phyloP scores from a whole-genome alignment of 2,797 vertebrate species.

The Falco novaeseelandiae region DNA sequence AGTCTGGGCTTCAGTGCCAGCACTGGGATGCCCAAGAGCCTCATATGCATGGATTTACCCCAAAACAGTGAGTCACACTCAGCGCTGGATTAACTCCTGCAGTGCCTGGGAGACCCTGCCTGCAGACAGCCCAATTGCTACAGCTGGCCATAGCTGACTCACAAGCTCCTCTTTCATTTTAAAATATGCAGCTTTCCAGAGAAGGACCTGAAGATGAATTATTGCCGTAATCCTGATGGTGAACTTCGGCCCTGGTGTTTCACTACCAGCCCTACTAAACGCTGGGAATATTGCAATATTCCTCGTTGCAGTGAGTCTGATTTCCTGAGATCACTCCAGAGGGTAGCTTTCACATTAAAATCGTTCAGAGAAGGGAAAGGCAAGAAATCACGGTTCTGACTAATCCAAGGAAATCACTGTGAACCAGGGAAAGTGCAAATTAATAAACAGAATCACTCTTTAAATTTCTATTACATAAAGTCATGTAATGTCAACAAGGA shows the following conservation, averaged over 20 bases:
- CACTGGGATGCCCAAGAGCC: conserved; percentile 89
- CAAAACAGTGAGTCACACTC: conserved; percentile 78
- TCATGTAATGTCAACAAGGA: not conserved
- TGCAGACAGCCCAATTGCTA: not conserved
- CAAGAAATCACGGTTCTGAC: not conserved
- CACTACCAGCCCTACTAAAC: conserved; percentile 82
- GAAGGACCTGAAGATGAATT: conserved; percentile 90
- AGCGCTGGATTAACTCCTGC: not conserved
- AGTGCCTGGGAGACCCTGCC: not conserved
- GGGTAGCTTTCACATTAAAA: not conserved
- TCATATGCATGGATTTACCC: conserved; percentile 88
- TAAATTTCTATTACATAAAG: not conserved
- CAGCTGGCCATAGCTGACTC: not conserved
- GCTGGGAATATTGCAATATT: conserved; percentile 92
- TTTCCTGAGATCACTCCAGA: not conserved
- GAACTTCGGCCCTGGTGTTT: conserved; percentile 94
- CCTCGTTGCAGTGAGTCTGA: conserved; percentile 86
- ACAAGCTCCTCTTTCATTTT: not conserved
- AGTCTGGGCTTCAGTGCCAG: conserved; percentile 86
- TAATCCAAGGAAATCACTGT: not conserved
- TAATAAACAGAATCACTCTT: not conserved
- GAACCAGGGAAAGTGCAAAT: not conserved
- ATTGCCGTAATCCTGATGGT: conserved; percentile 94
- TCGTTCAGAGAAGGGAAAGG: not conserved
- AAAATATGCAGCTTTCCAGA: conserved; percentile 83